These are phyloP conservation scores for Standfussiana lucernea DNA, from an alignment of 2,888 invertebrate species.

Conservation along the genomic window DNA sequence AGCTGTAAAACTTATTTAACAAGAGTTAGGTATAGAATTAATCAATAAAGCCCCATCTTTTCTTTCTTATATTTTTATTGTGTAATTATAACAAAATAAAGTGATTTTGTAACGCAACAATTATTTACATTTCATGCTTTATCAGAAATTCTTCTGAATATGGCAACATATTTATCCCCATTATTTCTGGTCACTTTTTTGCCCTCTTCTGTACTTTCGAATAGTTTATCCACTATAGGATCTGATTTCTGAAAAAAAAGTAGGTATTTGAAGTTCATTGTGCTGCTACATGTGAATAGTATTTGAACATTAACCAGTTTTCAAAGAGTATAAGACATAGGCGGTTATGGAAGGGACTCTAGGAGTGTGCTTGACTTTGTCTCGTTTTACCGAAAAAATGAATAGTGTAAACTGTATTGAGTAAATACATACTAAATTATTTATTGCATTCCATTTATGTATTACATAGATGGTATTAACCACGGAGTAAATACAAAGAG, in stretches of 20 bases:
- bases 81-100: slow-evolving; percentile 58
- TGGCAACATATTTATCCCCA: slow-evolving; percentile 97
- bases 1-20: slow-evolving; percentile 8
- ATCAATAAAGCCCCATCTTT: slow-evolving; percentile 12
- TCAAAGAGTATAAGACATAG: not conserved
- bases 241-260: slow-evolving; percentile 92
- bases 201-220: slow-evolving; percentile 98
- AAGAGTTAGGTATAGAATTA: not conserved
- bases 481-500: too few relatives aligned
- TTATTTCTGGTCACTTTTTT: slow-evolving; percentile 99
- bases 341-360: not conserved
- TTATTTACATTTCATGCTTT: slow-evolving; percentile 58
- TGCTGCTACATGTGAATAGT: not conserved
- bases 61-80: slow-evolving; percentile 53
- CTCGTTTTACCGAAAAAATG: not conserved
- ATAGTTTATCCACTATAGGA: slow-evolving; percentile 96
- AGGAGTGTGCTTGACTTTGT: not conserved
- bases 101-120: slow-evolving; percentile 45
- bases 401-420: slow-evolving; percentile 39
- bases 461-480: too few relatives aligned
- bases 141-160: slow-evolving; percentile 93
- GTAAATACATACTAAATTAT: too few relatives aligned
- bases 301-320: not conserved
- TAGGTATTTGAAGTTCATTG: not conserved
- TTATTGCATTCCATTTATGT: too few relatives aligned